Evolutionary conservation across 2,888 invertebrate genomes (phyloP).

Genomic region (Drosophila nr. fundita): DNA sequence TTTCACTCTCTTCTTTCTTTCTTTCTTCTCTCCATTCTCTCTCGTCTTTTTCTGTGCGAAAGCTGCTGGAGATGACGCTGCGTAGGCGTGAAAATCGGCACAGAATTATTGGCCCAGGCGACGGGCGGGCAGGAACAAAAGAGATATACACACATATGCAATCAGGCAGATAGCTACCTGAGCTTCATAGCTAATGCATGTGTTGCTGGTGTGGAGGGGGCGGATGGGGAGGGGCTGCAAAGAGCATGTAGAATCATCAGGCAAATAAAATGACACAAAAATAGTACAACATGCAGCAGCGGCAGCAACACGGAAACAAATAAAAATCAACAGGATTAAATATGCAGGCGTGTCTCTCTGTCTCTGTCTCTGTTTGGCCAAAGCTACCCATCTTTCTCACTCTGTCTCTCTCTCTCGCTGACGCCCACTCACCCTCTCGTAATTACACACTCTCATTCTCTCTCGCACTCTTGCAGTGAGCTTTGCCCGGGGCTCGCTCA

Average conservation of each 20-base stretch:
- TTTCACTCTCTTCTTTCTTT: neutral
- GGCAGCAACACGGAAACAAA: slow-evolving; percentile 64
- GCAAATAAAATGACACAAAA: slow-evolving; percentile 62
- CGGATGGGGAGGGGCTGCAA: slow-evolving; percentile 30
- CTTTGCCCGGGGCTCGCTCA: slow-evolving; percentile 26
- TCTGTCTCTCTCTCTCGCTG: neutral
- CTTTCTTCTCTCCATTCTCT: neutral
- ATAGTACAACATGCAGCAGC: slow-evolving; percentile 53
- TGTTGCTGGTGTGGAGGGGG: too few species aligned
- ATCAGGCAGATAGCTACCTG: slow-evolving; percentile 10
- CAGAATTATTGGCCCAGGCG: slow-evolving; percentile 19
- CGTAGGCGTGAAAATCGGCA: slow-evolving; percentile 18
- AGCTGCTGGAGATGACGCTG: slow-evolving; percentile 24
- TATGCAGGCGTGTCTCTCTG: slow-evolving; percentile 57
- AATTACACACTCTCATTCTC: slow-evolving; percentile 5
- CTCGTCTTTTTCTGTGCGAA: neutral
- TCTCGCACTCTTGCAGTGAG: neutral
- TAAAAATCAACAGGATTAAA: slow-evolving; percentile 78
- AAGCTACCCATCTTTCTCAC: neutral
- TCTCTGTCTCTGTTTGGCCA: neutral
- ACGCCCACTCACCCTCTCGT: neutral
- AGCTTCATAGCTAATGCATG: slow-evolving; percentile 31
- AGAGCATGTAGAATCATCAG: slow-evolving; percentile 64
- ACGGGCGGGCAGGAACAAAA: neutral
- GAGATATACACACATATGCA: neutral